phyloP scores from a whole-genome alignment of 2,113 vertebrate species.

The Gobiocypris rarus region DNA sequence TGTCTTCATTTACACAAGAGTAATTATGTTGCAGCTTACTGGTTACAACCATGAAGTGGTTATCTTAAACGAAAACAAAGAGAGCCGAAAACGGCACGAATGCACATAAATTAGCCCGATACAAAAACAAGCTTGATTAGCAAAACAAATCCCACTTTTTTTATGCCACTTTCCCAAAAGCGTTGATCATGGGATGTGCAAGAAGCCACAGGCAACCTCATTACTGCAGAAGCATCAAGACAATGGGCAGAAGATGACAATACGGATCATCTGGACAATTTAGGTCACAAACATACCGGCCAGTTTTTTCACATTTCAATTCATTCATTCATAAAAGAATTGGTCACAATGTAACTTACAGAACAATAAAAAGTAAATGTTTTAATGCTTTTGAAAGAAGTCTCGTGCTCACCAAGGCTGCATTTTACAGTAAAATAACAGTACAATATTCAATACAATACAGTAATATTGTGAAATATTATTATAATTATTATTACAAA shows the following conservation, averaged over 20 bases:
- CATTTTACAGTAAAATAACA: background rate
- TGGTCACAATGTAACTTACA: background rate
- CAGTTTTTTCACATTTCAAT: background rate
- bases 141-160: conserved; percentile 1
- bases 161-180: background rate
- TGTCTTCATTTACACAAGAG: background rate
- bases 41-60: background rate
- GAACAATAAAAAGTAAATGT: background rate
- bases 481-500: background rate
- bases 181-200: background rate
- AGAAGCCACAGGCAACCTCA: conserved; percentile 15
- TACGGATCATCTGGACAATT: background rate
- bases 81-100: conserved; percentile 3
- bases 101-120: background rate
- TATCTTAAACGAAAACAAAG: background rate
- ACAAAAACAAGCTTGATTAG: background rate
- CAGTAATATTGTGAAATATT: background rate
- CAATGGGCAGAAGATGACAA: background rate
- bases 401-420: background rate
- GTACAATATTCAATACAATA: no score
- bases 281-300: background rate
- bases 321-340: no score
- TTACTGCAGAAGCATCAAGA: background rate
- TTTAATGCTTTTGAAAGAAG: background rate
- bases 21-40: background rate